Percentiles rank a stretch among this genome's conserved stretches.
Conservation (phyloP, 2,888 invertebrate genomes). For the Dasypogon diadema region DNA sequence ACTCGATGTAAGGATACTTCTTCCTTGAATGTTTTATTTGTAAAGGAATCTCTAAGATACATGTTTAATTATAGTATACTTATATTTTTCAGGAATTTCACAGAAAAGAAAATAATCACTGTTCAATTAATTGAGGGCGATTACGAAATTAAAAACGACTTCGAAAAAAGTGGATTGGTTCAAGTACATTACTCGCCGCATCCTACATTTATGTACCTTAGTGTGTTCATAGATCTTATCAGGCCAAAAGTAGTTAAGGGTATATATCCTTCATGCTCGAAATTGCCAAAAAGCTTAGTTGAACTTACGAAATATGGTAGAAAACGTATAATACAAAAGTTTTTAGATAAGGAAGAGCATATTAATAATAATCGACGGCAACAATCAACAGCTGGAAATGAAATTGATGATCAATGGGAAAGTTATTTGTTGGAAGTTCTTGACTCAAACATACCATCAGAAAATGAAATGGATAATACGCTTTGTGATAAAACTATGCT, state of each 20-base stretch:
- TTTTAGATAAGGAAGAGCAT: neutral
- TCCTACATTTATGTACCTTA: constrained; percentile 13
- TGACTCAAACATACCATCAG: too few species aligned
- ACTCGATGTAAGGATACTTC: too few species aligned
- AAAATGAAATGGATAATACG: too few species aligned
- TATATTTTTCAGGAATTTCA: constrained; percentile 12
- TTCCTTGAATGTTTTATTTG: too few species aligned
- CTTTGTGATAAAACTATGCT: too few species aligned
- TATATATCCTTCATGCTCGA: neutral
- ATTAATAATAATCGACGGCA: neutral
- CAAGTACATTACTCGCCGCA: constrained; percentile 19
- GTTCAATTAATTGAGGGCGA: neutral
- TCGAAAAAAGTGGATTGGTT: constrained; percentile 18
- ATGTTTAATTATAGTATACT: too few species aligned
- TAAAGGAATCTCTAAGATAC: too few species aligned
- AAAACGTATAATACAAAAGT: too few species aligned
- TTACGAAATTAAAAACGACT: neutral
- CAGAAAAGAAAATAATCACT: neutral
- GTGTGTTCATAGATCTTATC: constrained; percentile 1
- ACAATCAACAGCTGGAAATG: too few species aligned
- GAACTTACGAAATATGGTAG: neutral
- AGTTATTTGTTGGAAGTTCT: too few species aligned
- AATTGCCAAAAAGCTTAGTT: neutral
- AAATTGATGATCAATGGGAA: too few species aligned
- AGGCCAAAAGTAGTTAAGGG: neutral